Evolutionary conservation across 2,113 vertebrate species (phyloP).

Genomic region (Triplophysa tibetana): DNA sequence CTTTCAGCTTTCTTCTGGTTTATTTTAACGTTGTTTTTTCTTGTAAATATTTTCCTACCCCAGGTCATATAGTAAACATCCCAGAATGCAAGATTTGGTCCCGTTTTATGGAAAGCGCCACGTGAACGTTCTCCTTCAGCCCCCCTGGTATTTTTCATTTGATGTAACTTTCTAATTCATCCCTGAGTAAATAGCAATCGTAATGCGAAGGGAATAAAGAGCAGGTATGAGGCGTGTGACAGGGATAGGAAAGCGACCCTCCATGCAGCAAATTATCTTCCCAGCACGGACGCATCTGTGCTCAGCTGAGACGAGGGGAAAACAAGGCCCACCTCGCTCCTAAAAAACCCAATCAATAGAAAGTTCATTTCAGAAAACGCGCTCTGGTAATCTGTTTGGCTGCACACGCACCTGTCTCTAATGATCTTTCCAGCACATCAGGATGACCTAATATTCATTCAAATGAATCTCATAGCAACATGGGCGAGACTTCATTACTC

Average conservation of each 20-base stretch:
- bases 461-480: slow-evolving; percentile 24
- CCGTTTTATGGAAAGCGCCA: slow-evolving; percentile 1
- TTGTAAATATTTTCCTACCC: background rate
- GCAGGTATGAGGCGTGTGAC: slow-evolving; percentile 7
- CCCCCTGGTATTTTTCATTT: slow-evolving; percentile 22
- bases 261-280: slow-evolving; percentile 41
- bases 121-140: slow-evolving; percentile 5
- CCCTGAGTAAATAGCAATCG: slow-evolving; percentile 8
- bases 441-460: slow-evolving; percentile 38
- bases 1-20: slow-evolving; percentile 12
- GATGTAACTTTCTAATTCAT: slow-evolving; percentile 22
- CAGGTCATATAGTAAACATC: background rate
- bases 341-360: slow-evolving; percentile 72
- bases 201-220: slow-evolving; percentile 10
- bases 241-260: slow-evolving; percentile 4
- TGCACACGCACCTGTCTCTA: slow-evolving; percentile 67
- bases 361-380: slow-evolving; percentile 71
- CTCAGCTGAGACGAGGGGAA: slow-evolving; percentile 36
- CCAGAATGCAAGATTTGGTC: slow-evolving; percentile 5
- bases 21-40: background rate
- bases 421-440: slow-evolving; percentile 58
- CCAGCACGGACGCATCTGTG: slow-evolving; percentile 37
- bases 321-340: slow-evolving; percentile 34
- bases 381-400: slow-evolving; percentile 68
- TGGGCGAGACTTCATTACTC: background rate